Evolutionary conservation across 1,140 invertebrate genomes (phyloP).

Genomic region (Heliconius melpomene): DNA sequence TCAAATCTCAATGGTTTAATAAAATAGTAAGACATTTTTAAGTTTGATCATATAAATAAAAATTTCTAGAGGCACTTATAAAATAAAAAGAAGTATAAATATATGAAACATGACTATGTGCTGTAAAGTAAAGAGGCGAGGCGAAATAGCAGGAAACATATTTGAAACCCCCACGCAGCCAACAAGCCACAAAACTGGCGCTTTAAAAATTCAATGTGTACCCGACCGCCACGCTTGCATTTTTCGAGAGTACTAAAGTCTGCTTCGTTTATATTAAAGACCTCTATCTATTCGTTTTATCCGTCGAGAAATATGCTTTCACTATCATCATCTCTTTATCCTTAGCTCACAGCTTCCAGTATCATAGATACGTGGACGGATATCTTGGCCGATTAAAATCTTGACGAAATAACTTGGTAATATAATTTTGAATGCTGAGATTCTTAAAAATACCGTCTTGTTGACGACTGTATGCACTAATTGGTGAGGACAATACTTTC

Average conservation of each 20-base stretch:
- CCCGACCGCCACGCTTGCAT: conserved; percentile 69
- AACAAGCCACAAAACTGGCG: conserved; percentile 56
- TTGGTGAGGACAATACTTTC: not conserved
- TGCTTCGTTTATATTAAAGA: conserved; percentile 80
- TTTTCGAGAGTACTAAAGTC: conserved; percentile 79
- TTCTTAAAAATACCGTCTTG: no score
- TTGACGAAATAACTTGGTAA: not conserved
- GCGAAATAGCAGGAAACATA: conserved; percentile 31
- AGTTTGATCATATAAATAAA: not conserved
- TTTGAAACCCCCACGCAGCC: conserved; percentile 31
- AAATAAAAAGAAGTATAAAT: not conserved
- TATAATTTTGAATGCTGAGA: not conserved
- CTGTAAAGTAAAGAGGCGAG: conserved; percentile 22
- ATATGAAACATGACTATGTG: not conserved
- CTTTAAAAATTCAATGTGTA: conserved; percentile 76
- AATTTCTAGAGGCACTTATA: not conserved
- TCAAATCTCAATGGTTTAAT: not conserved
- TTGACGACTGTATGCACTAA: no score
- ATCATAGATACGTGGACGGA: not conserved
- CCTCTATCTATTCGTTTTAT: conserved; percentile 80
- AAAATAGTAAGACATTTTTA: not conserved
- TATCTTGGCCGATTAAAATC: not conserved
- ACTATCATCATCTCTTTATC: conserved; percentile 64
- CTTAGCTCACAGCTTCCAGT: conserved; percentile 31
- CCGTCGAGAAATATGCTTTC: conserved; percentile 73